A percentile compares a stretch with the other conserved stretches of the same genome.
phyloP scores from a whole-genome alignment of 1,140 invertebrate species.

The Trachymyrmex cornetzi region DNA sequence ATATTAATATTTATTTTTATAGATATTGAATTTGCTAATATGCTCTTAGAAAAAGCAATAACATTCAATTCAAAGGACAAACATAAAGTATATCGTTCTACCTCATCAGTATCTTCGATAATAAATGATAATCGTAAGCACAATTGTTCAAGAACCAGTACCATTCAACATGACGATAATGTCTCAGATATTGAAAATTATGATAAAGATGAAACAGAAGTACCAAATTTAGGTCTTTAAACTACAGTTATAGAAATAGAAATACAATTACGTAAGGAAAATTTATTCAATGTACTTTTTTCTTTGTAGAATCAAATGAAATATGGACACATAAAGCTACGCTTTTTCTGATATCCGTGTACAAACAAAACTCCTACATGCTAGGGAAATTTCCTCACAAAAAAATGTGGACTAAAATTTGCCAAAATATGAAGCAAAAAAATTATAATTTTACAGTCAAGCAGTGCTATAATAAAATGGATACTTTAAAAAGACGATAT shows the following conservation, averaged over 20 bases:
- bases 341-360: neutral
- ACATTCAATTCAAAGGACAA: too few relatives aligned
- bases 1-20: too few relatives aligned
- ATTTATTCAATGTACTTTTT: neutral
- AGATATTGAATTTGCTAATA: too few relatives aligned
- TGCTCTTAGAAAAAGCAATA: too few relatives aligned
- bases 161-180: neutral
- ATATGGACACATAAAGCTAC: neutral
- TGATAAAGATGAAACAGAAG: neutral
- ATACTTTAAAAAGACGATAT: conserved; percentile 15
- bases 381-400: neutral
- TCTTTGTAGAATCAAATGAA: neutral
- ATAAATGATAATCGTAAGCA: too few relatives aligned
- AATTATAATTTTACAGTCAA: conserved; percentile 5
- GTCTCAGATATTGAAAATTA: neutral
- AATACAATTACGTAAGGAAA: neutral
- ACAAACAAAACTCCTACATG: neutral
- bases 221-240: neutral
- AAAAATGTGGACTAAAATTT: neutral
- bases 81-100: too few relatives aligned
- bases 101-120: too few relatives aligned
- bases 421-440: neutral
- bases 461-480: conserved; percentile 23
- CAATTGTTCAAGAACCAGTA: too few relatives aligned
- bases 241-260: neutral